These are phyloP conservation scores for Ectemnius continuus DNA, from an alignment of 2,888 invertebrate species.

Conservation along the genomic window DNA sequence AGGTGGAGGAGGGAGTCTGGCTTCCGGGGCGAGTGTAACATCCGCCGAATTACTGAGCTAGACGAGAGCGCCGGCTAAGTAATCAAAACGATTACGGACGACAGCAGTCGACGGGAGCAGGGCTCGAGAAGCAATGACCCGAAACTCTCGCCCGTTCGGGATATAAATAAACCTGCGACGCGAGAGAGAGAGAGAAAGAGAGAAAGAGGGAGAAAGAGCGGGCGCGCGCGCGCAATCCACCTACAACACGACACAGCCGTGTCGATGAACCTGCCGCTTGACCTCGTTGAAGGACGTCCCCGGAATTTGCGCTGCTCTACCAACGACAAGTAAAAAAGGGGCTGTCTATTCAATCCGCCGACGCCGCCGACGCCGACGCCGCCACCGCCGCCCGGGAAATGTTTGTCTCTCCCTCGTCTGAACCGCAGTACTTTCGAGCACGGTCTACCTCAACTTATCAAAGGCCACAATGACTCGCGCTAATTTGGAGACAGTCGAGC, in stretches of 20 bases:
- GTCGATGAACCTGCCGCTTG: conserved; percentile 40
- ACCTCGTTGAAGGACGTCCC: conserved; percentile 38
- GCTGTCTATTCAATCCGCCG: too few species aligned
- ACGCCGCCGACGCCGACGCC: too few species aligned
- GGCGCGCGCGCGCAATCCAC: conserved; percentile 18
- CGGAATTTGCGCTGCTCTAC: not conserved
- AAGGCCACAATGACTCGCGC: too few species aligned
- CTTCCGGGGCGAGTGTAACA: conserved; percentile 69
- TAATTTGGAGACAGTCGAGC: too few species aligned
- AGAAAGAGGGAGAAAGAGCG: too few species aligned
- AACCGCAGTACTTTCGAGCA: too few species aligned
- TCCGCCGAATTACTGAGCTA: conserved; percentile 68
- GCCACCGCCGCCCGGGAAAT: too few species aligned
- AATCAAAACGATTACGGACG: conserved; percentile 43
- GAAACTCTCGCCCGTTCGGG: conserved; percentile 40
- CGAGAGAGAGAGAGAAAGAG: too few species aligned
- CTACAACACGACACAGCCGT: conserved; percentile 35
- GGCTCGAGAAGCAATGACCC: conserved; percentile 48
- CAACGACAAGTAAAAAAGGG: too few species aligned
- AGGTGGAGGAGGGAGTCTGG: conserved; percentile 26
- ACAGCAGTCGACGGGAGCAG: conserved; percentile 35
- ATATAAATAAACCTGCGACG: conserved; percentile 47
- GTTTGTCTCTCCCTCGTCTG: too few species aligned
- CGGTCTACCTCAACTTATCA: too few species aligned
- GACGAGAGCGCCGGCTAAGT: conserved; percentile 29